Evolutionary conservation across 2,113 vertebrate species (phyloP), one percentile per base, ranked within the genome.

Genomic region (Varanus komodoensis): DNA sequence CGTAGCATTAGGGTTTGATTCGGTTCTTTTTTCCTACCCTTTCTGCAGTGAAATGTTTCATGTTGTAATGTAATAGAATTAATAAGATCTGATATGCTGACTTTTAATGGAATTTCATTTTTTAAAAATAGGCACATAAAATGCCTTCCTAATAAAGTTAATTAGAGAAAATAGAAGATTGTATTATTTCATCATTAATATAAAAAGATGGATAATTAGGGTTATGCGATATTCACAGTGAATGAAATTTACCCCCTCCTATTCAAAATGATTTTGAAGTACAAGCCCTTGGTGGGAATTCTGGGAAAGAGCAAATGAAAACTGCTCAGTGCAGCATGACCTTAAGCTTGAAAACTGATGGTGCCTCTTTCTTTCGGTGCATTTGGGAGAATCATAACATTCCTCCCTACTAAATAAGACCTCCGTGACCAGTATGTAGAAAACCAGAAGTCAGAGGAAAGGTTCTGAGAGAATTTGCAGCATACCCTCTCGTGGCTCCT

Each of bases 121-220:
- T 97, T 95, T 93, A 96, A 96, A 97, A 97, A 96, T 96, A 97
- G 96, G 89, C 96, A 93, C 94, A 97, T 95, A 95, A 97, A 97
- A 97, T 95, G 94, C 94, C 95, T 97, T 94, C 93, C 95, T 97
- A 97, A 97, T 97, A 96, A 97, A 96, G 96, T 97, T 97, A 97
- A 98, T 98, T 97, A 97, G 95, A 93, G 96, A 97, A 97, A 97
- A 97, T 95, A 96, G 97, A 95, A 97, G 94, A 97, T 96, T 96
- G 95, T 95, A 95, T 96, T 96, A 96, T 96, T 97, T 97, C 96
- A 96, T 89, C 96, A 96, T 97, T 97, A 97, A 97, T 97, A 91
- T 89, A 95, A 95, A 96, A 96, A 96, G 93, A 94, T 95, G 95
- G 95, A 96, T 97, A 97, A 98, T 97, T 97, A 96, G 95, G 92